Evolutionary conservation across 2,888 invertebrate species (phyloP).

Genomic region (Eupelmus urozonus): DNA sequence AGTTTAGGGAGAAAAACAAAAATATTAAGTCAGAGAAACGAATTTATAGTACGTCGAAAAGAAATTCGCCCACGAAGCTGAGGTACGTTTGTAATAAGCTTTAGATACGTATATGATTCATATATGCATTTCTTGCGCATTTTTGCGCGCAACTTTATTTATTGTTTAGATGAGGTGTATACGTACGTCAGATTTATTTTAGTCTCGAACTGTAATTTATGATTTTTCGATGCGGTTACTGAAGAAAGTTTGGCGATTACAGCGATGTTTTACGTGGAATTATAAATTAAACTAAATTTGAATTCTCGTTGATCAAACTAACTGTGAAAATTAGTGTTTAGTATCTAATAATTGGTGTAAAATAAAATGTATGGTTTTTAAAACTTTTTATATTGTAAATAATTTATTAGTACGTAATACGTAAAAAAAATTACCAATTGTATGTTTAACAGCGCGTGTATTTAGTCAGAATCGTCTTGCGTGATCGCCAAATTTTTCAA

Average conservation of each 20-base stretch:
- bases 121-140: slow-evolving; percentile 4
- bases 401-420: too few relatives aligned
- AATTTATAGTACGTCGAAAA: background rate
- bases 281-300: too few relatives aligned
- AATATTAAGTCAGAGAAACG: background rate
- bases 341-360: too few relatives aligned
- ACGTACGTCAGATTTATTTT: background rate
- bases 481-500: background rate
- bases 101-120: slow-evolving; percentile 15
- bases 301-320: too few relatives aligned
- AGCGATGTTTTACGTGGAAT: too few relatives aligned
- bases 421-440: too few relatives aligned
- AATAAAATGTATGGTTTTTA: too few relatives aligned
- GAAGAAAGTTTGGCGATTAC: slow-evolving; percentile 14
- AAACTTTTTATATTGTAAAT: too few relatives aligned
- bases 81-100: slow-evolving; percentile 26
- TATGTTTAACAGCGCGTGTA: too few relatives aligned
- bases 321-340: too few relatives aligned
- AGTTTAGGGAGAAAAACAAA: background rate
- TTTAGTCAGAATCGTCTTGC: background rate
- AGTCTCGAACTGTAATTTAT: background rate
- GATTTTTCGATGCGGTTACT: background rate
- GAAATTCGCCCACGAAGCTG: background rate
- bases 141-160: slow-evolving; percentile 36
- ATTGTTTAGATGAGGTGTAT: slow-evolving; percentile 23